Evolutionary conservation across 2,113 vertebrate species (phyloP), one percentile per base, ranked within the genome.

Genomic region (Pedionomus torquatus): DNA sequence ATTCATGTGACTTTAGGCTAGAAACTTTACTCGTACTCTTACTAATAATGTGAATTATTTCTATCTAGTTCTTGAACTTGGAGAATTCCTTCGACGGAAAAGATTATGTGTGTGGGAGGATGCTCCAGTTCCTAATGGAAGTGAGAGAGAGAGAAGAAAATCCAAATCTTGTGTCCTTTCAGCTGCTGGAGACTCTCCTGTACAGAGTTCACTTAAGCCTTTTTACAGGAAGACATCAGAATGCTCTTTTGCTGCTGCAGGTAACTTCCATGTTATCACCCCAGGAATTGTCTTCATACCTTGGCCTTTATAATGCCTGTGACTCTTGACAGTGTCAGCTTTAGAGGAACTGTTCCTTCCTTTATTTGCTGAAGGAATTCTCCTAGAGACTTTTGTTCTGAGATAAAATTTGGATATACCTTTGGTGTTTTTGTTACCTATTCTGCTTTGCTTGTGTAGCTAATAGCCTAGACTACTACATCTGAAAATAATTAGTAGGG

Each of bases 61-160:
- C 31, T 90, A 13, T 96, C 17, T 85, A 99, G 99, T 99, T 99
- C 83, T 83, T 99, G 91, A 98, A 97, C 90, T 95, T 99, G 93
- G 99, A 99, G 97, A 98, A 96, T 90, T 98, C 99, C 1, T 99
- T 99, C 88, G 99, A 99, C 95, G 99, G 99, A 74, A 99, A 99
- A 91, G 99, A 99, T 97, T 99, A 98, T 0, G 99, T 99, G 5
- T 99, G 99, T 74, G 98, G 98, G 7, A 99, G 99, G 43, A 98
- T 99, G 95, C 96, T 99, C 28, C 98, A 98, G 52, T 99, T 98
- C 85, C 97, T 99, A 12, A 93, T 98, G 88, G 94, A 97, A 82
- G 80, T 96, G 51, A 82, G 97, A 23, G 95, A 91, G 15, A 55
- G 31, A 33, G 97, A 90, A 24, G 70, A 97, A 78, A 90, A 96